phyloP scores from a whole-genome alignment of 2,797 vertebrate species.

The Orestias chungarensis region DNA sequence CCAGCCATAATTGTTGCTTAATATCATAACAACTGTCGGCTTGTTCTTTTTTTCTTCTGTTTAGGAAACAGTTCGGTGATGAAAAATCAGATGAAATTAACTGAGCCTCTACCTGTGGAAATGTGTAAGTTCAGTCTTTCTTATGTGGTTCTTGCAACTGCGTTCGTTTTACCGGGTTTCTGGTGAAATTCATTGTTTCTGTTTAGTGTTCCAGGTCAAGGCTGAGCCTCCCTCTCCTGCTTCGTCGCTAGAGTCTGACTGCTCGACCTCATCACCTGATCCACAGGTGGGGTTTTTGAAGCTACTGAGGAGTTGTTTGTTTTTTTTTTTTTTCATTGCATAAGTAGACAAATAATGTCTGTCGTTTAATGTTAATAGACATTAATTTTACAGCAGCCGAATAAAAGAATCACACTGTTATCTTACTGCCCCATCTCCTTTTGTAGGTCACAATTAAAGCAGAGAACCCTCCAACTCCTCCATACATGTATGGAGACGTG shows the following conservation, averaged over 20 bases:
- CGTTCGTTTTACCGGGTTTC: background rate
- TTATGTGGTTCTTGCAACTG: accelerated
- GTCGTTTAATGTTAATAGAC: background rate
- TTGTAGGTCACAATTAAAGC: slow-evolving; percentile 78
- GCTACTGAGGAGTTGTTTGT: background rate
- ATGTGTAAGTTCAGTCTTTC: slow-evolving; percentile 71
- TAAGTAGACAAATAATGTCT: background rate
- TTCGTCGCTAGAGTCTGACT: slow-evolving; percentile 78
- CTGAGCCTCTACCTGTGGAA: slow-evolving; percentile 76
- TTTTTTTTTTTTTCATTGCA: background rate
- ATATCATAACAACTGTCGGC: background rate
- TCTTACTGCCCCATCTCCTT: background rate
- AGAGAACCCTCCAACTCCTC: slow-evolving; percentile 84
- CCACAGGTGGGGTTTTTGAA: slow-evolving; percentile 65
- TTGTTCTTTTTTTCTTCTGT: background rate
- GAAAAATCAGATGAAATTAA: slow-evolving; percentile 70
- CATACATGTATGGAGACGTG: slow-evolving; percentile 84
- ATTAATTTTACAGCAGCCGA: background rate
- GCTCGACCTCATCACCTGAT: slow-evolving; percentile 69
- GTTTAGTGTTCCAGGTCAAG: slow-evolving; percentile 87
- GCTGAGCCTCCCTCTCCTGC: slow-evolving; percentile 87
- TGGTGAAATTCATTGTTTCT: background rate
- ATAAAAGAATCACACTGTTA: background rate
- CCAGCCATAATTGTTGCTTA: background rate
- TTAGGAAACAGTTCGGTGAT: slow-evolving; percentile 64